Conservation (phyloP, 2,888 invertebrate genomes). For the Drosophila sordidula region DNA sequence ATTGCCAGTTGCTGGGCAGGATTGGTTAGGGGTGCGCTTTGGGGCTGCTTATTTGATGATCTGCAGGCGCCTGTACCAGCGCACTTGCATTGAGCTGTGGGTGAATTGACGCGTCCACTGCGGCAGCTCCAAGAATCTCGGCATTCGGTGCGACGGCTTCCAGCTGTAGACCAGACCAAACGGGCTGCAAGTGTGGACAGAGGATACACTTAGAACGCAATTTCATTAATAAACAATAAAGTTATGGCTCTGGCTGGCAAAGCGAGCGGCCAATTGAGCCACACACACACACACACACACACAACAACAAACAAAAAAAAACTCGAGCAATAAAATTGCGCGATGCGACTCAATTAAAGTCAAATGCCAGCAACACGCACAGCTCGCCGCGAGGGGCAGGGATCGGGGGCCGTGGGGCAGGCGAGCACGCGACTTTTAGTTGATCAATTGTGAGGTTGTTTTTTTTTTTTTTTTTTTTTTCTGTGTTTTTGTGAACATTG, state of each 20-base stretch:
- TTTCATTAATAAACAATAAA: slow-evolving; percentile 66
- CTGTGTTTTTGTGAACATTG: background rate
- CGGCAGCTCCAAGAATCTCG: slow-evolving; percentile 77
- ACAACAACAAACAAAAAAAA: slow-evolving; percentile 33
- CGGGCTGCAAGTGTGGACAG: slow-evolving; percentile 12
- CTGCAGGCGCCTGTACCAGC: slow-evolving; percentile 50
- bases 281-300: slow-evolving; percentile 35
- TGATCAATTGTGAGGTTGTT: slow-evolving; percentile 60
- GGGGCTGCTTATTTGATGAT: slow-evolving; percentile 62
- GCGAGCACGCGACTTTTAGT: slow-evolving; percentile 68
- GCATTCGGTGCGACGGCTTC: slow-evolving; percentile 71
- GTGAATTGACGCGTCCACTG: slow-evolving; percentile 62
- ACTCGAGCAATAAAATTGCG: slow-evolving; percentile 64
- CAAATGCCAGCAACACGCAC: slow-evolving; percentile 64
- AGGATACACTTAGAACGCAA: slow-evolving; percentile 47
- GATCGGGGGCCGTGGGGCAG: background rate
- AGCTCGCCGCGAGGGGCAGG: background rate
- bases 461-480: background rate
- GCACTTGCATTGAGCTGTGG: slow-evolving; percentile 57
- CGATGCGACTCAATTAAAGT: slow-evolving; percentile 78
- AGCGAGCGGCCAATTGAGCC: slow-evolving; percentile 53
- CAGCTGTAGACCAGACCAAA: slow-evolving; percentile 15
- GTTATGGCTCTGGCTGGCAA: slow-evolving; percentile 11
- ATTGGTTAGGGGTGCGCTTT: background rate
- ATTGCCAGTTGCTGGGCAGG: background rate